Base-by-base conservation (phyloP, 1,140 invertebrate genomes). In the Aculops lycopersici region DNA sequence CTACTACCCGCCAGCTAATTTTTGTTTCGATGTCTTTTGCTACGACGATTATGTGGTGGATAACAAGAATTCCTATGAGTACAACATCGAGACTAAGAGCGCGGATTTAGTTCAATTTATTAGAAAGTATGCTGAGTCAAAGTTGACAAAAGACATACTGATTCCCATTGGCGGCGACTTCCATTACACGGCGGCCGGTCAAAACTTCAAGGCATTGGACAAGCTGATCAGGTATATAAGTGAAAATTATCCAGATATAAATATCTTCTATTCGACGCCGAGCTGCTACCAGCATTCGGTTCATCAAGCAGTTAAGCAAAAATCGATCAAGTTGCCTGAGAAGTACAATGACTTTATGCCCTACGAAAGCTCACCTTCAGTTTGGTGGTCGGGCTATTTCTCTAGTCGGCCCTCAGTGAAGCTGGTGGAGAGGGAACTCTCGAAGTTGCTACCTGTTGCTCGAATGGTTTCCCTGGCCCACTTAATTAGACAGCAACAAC, bases 321-420 rank as follows among this genome's bases (percentile, higher is more conserved):
- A 60, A 39, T 59, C 64, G 53, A 51, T 55, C 14, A 58, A 51
- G 2, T 67, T 61, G 52, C 45, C 63, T 42, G 58, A 52, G 31
- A 71, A 63, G 51, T 54, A 53, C 2, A 70, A 74, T 47, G 76
- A 79, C 49, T 90, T 88, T 59, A 83, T 86, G 49, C 84, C 86
- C 0, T 98, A 98, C 57, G 75, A 90, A 0, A 90, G 97, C 55
- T 59, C 78, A 24, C 76, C 83, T 54, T 75, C 95, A 60, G 78
- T 95, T 58, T 88, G 70, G 53, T 94, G 84, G 86, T 88, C 77
- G 0, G 88, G 88, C 0, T 95, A 84, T 53, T 97, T 79, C 53
- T 80, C 79, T 0, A 90, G 81, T 45, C 49, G 67, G 45, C 53
- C 65, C 3, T 51, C 62, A 13, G 48, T 66, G 1, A 68, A 68